Evolutionary conservation across 2,797 vertebrate species (phyloP).

Genomic region (Phalanger gymnotis): DNA sequence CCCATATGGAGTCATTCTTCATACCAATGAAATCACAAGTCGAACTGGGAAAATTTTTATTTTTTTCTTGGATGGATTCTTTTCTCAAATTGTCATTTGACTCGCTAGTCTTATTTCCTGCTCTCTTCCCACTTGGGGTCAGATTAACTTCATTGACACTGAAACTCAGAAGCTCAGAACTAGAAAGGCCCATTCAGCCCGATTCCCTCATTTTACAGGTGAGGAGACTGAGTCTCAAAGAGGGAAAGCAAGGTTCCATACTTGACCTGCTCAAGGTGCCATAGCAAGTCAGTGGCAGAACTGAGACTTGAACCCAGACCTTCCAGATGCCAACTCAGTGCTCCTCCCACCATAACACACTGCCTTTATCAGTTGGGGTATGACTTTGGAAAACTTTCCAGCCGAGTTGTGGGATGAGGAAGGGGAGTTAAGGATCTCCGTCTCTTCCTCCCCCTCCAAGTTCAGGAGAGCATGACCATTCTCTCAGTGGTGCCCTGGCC

Average conservation of each 20-base stretch:
- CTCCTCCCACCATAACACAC: neutral
- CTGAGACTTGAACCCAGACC: neutral
- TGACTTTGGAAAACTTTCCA: constrained; percentile 82
- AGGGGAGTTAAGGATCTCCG: constrained; percentile 31
- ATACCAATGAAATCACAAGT: neutral
- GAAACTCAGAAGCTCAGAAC: neutral
- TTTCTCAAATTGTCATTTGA: neutral
- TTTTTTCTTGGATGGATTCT: neutral
- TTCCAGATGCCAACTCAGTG: neutral
- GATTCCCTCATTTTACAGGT: neutral
- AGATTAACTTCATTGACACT: neutral
- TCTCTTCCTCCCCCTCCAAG: constrained; percentile 51
- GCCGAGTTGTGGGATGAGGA: constrained; percentile 48
- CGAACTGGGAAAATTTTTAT: neutral
- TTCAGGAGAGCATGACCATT: constrained; percentile 54
- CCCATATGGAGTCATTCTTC: neutral
- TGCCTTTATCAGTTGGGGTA: constrained; percentile 37
- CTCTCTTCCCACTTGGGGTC: neutral
- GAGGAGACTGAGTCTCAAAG: neutral
- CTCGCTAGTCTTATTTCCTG: neutral
- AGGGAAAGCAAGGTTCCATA: neutral
- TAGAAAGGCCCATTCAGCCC: neutral
- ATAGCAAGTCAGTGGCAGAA: neutral
- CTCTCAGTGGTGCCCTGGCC: constrained; percentile 46
- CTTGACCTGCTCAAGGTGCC: neutral